phyloP scores from a whole-genome alignment of 2,797 vertebrate genomes.

The Pygocentrus nattereri region DNA sequence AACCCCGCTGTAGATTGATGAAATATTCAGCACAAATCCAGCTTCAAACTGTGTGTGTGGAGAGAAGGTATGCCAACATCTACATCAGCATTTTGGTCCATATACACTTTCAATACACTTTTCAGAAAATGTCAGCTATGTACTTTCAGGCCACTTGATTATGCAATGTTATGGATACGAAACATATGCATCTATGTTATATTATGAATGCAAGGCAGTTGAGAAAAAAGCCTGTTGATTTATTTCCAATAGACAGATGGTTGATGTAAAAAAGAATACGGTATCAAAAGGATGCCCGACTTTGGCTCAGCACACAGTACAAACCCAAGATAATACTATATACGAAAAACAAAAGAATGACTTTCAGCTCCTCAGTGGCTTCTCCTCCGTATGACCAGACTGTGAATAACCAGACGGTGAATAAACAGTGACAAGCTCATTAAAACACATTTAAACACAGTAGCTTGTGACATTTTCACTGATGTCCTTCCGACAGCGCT shows the following conservation, averaged over 20 bases:
- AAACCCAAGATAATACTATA: not conserved
- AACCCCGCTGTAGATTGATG: constrained; percentile 21
- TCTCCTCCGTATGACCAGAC: not conserved
- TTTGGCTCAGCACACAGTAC: constrained; percentile 33
- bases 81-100: constrained; percentile 29
- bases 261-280: constrained; percentile 27
- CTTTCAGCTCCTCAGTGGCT: not conserved
- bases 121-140: constrained; percentile 9
- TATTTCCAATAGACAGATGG: constrained; percentile 13
- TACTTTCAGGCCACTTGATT: constrained; percentile 1
- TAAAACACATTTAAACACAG: constrained; percentile 40
- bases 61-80: not conserved
- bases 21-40: constrained; percentile 24
- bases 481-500: constrained; percentile 12
- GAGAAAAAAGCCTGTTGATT: not conserved
- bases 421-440: constrained; percentile 24
- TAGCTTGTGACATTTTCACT: constrained; percentile 24
- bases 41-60: not conserved
- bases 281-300: constrained; percentile 27
- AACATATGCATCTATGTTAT: not conserved
- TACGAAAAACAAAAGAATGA: not conserved
- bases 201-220: not conserved
- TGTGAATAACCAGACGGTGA: constrained; percentile 6
- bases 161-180: not conserved
- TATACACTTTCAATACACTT: not conserved